Evolutionary conservation across 2,888 invertebrate species (phyloP).

Genomic region (Tenthredo scrophulariae): DNA sequence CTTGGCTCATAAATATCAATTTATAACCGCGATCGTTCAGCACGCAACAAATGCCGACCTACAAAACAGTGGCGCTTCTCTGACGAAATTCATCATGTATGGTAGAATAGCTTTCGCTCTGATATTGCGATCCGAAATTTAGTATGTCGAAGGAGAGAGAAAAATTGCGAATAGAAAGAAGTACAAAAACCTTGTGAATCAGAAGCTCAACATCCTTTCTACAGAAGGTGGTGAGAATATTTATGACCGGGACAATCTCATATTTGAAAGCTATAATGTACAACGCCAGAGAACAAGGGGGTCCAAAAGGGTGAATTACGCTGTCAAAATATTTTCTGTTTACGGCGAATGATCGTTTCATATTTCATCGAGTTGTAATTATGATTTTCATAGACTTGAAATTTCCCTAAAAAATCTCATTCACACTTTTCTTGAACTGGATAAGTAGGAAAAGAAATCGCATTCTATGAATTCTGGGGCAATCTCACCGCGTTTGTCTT

Average conservation of each 20-base stretch:
- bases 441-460: neutral
- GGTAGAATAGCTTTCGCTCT: neutral
- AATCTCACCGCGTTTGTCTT: conserved; percentile 29
- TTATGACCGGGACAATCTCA: neutral
- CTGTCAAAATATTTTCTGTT: neutral
- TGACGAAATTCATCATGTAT: conserved; percentile 16
- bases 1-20: conserved; percentile 45
- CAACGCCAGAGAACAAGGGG: neutral
- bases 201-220: neutral
- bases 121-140: conserved; percentile 14
- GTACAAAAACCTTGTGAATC: neutral
- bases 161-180: neutral
- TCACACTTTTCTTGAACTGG: neutral
- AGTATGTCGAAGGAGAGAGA: neutral
- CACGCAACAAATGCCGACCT: conserved; percentile 40
- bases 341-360: neutral
- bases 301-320: neutral
- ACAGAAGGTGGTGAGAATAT: neutral
- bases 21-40: conserved; percentile 43
- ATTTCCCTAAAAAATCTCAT: neutral
- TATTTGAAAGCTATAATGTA: neutral
- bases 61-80: conserved; percentile 22
- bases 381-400: neutral
- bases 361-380: neutral
- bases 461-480: conserved; percentile 15